These are phyloP conservation scores for Diorhabda carinulata DNA, from an alignment of 1,140 invertebrate species.

Conservation along the genomic window DNA sequence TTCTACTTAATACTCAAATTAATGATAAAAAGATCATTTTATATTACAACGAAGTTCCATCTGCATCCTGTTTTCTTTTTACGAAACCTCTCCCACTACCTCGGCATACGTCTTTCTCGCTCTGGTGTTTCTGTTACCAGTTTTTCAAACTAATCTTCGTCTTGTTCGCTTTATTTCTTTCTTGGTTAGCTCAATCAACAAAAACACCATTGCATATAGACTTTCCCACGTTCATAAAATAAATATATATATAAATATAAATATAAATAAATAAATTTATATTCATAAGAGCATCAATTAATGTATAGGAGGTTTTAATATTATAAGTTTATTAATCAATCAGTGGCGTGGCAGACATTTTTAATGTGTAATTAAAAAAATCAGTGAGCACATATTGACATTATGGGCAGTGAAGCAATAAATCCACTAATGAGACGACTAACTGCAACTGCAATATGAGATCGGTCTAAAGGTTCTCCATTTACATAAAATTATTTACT, in stretches of 20 bases:
- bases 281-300: no score
- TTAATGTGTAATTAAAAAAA: no score
- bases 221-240: not conserved
- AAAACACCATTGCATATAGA: not conserved
- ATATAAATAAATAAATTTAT: not conserved
- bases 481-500: no score
- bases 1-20: not conserved
- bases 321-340: no score
- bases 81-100: not conserved
- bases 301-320: no score
- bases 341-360: no score
- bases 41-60: constrained; percentile 1
- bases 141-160: not conserved
- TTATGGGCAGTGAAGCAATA: no score
- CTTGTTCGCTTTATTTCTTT: not conserved
- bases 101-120: not conserved
- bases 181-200: not conserved
- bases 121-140: not conserved
- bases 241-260: not conserved
- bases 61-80: constrained; percentile 1
- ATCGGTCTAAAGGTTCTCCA: no score
- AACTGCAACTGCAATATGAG: no score
- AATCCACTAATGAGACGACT: no score
- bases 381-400: no score
- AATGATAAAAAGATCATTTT: not conserved